A percentile compares a stretch with the other conserved stretches of the same genome.
These are phyloP conservation scores for Clanis bilineata DNA, from an alignment of 2,888 invertebrate genomes.

Conservation along the genomic window DNA sequence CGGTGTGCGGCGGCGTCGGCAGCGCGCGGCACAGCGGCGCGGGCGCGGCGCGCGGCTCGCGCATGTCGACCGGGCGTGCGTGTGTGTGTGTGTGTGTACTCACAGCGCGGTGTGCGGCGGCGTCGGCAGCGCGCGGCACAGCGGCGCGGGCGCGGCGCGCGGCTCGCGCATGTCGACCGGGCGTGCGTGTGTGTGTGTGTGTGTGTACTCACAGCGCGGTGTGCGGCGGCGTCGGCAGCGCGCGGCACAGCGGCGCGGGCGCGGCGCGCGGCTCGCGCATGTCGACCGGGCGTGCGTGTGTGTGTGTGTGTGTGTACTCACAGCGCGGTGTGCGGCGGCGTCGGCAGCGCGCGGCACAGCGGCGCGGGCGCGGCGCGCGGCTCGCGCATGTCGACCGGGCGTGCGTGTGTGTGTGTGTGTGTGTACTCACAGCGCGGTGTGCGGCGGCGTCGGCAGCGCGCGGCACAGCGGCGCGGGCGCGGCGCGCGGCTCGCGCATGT, in stretches of 20 bases:
- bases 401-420: neutral
- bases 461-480: too few relatives aligned
- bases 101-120: conserved; percentile 89
- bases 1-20: conserved; percentile 86
- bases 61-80: too few relatives aligned
- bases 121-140: too few relatives aligned
- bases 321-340: conserved; percentile 89
- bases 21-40: too few relatives aligned
- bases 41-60: conserved; percentile 88
- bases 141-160: conserved; percentile 90
- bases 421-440: conserved; percentile 88
- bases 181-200: neutral
- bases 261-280: conserved; percentile 87
- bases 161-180: too few relatives aligned
- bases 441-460: too few relatives aligned
- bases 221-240: too few relatives aligned
- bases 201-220: conserved; percentile 87
- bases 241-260: too few relatives aligned
- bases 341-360: too few relatives aligned
- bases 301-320: conserved; percentile 63
- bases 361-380: conserved; percentile 90
- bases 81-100: conserved; percentile 48
- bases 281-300: neutral
- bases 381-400: too few relatives aligned
- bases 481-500: conserved; percentile 86